Conservation (phyloP, 2,797 vertebrate species). For the Enteromius anoplus region DNA sequence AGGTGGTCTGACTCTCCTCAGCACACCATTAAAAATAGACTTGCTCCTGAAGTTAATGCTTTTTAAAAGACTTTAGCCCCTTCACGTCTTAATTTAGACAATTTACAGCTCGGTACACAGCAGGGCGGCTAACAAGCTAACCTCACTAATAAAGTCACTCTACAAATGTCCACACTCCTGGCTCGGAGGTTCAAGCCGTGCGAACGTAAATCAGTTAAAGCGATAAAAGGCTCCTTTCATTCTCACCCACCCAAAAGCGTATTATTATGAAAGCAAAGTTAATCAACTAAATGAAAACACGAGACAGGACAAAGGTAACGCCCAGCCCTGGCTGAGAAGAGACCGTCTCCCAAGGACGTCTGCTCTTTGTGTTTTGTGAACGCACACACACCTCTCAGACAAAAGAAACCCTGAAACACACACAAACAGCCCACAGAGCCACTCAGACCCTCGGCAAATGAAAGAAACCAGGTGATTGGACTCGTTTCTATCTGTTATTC, state of each 20-base stretch:
- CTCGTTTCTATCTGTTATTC: slow-evolving; percentile 54
- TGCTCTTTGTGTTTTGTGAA: slow-evolving; percentile 41
- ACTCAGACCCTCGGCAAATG: slow-evolving; percentile 21
- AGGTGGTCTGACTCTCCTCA: not conserved
- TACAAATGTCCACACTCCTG: slow-evolving; percentile 36
- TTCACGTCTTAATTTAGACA: slow-evolving; percentile 46
- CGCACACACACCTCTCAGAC: slow-evolving; percentile 19
- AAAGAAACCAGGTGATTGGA: slow-evolving; percentile 54
- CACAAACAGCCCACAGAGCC: not conserved
- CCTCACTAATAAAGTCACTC: slow-evolving; percentile 49
- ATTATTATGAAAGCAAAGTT: slow-evolving; percentile 40
- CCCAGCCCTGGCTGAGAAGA: slow-evolving; percentile 34
- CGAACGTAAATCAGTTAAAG: slow-evolving; percentile 37
- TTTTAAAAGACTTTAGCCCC: slow-evolving; percentile 51
- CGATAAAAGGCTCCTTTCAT: slow-evolving; percentile 34
- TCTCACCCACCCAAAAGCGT: slow-evolving; percentile 15
- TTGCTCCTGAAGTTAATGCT: slow-evolving; percentile 43
- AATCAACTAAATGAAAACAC: slow-evolving; percentile 48
- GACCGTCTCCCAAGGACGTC: slow-evolving; percentile 45
- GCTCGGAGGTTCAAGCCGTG: slow-evolving; percentile 33
- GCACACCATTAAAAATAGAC: slow-evolving; percentile 50
- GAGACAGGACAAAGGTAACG: slow-evolving; percentile 25
- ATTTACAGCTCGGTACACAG: slow-evolving; percentile 38
- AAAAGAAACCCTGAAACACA: slow-evolving; percentile 47
- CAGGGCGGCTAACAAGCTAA: slow-evolving; percentile 35